A percentile compares a stretch with the other conserved stretches of the same genome.
Evolutionary conservation across 2,888 invertebrate genomes (phyloP).

Genomic region (Scaptomyza polygonia): DNA sequence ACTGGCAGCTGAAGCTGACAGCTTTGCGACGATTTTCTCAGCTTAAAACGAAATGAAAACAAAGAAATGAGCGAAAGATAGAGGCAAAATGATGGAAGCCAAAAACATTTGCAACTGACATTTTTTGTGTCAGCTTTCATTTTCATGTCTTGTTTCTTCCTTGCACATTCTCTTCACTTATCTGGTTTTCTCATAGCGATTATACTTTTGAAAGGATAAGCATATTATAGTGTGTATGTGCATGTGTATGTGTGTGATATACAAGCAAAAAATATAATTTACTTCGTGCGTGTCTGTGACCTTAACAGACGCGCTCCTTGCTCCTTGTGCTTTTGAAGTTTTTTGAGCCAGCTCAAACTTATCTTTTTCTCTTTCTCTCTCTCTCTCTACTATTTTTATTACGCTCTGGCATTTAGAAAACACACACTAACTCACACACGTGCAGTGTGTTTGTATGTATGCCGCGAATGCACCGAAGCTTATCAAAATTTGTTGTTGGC

Average conservation of each 20-base stretch:
- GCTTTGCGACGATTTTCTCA: conserved; percentile 47
- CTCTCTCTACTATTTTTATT: background rate
- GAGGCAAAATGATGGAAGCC: background rate
- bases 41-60: conserved; percentile 23
- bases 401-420: conserved; percentile 3
- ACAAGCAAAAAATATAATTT: conserved; percentile 15
- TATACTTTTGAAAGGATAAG: conserved; percentile 13
- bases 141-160: background rate
- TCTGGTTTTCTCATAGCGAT: conserved; percentile 9
- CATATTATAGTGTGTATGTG: too few relatives aligned
- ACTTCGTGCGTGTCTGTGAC: conserved; percentile 42
- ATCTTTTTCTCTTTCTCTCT: too few relatives aligned
- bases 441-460: background rate
- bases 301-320: conserved; percentile 24
- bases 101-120: conserved; percentile 47
- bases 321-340: background rate
- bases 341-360: conserved; percentile 1
- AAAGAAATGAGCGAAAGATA: background rate
- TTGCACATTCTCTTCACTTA: background rate
- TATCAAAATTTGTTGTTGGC: background rate
- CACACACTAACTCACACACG: background rate
- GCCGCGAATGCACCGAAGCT: background rate
- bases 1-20: conserved; percentile 65
- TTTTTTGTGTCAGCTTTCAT: conserved; percentile 51
- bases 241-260: too few relatives aligned